phyloP scores from a whole-genome alignment of 1,140 invertebrate genomes.

The Asbolus verrucosus region DNA sequence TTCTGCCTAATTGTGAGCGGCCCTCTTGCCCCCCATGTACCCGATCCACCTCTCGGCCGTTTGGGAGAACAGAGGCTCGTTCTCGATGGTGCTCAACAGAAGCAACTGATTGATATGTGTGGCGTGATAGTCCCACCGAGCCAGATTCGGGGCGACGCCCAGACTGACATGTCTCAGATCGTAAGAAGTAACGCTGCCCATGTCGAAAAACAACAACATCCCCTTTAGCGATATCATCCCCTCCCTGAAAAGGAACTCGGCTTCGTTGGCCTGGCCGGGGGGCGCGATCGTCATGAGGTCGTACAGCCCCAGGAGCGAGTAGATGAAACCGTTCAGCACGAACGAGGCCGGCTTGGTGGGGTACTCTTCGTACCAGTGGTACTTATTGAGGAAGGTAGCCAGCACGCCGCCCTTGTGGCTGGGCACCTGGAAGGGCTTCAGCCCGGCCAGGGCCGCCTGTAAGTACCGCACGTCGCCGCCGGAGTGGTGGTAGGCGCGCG shows the following conservation, averaged over 20 bases:
- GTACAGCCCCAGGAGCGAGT: conserved; percentile 95
- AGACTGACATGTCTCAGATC: conserved; percentile 94
- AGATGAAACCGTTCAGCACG: conserved; percentile 99
- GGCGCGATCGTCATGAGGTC: conserved; percentile 84
- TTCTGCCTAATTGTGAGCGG: conserved; percentile 85
- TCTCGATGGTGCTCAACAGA: conserved; percentile 88
- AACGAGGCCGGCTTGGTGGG: conserved; percentile 95
- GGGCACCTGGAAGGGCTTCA: conserved; percentile 83
- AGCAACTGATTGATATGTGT: conserved; percentile 98
- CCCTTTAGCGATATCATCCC: conserved; percentile 91
- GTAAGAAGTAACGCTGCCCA: conserved; percentile 96
- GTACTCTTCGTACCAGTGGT: conserved; percentile 96
- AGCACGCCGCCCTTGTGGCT: conserved; percentile 83
- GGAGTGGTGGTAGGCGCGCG: conserved; percentile 88
- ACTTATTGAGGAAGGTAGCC: conserved; percentile 81
- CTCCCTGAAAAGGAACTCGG: conserved; percentile 82
- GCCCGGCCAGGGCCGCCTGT: conserved; percentile 81
- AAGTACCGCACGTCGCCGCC: conserved; percentile 82
- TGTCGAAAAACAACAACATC: conserved; percentile 93
- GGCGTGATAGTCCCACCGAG: conserved; percentile 97
- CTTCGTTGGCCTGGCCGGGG: conserved; percentile 72
- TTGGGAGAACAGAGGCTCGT: conserved; percentile 83
- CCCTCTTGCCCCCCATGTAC: conserved; percentile 95
- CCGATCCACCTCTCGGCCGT: conserved; percentile 94
- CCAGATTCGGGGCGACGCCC: conserved; percentile 90